phyloP scores from a whole-genome alignment of 64 coral and sea anemone species.

The Porites lutea region DNA sequence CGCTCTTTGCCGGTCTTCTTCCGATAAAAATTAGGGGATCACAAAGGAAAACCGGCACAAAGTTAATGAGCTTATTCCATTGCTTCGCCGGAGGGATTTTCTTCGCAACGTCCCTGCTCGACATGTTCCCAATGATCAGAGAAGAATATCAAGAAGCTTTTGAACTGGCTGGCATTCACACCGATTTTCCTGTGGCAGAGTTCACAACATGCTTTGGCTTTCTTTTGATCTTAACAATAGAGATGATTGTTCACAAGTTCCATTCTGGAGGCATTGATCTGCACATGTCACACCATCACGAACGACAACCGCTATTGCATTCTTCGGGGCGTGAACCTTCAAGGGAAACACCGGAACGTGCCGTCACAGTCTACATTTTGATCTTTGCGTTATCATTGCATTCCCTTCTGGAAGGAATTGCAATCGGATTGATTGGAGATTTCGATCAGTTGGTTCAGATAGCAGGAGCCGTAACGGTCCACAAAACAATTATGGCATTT shows the following conservation, averaged over 20 bases:
- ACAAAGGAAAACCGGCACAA: background rate
- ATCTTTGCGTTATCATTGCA: conserved; percentile 88
- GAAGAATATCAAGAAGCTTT: conserved; percentile 81
- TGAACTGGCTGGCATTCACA: conserved; percentile 21
- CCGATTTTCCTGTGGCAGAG: conserved; percentile 85
- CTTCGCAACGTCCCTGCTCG: conserved; percentile 86
- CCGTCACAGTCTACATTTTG: conserved; percentile 71
- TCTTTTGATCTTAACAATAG: conserved; percentile 79
- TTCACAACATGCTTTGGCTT: conserved; percentile 89
- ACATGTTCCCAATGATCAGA: conserved; percentile 89
- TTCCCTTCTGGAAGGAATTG: conserved; percentile 92
- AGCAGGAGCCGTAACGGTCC: conserved; percentile 74
- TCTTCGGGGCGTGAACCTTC: background rate
- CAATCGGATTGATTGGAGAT: conserved; percentile 79
- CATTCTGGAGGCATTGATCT: conserved; percentile 58
- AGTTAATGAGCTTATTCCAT: conserved; percentile 69
- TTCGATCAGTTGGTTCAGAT: conserved; percentile 68
- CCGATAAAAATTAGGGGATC: conserved; percentile 36
- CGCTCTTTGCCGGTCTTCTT: conserved; percentile 36
- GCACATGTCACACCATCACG: conserved; percentile 44
- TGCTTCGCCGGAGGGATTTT: conserved; percentile 96
- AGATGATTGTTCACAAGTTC: conserved; percentile 75
- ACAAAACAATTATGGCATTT: conserved; percentile 90
- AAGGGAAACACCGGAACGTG: background rate
- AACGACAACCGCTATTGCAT: conserved; percentile 34